These are phyloP conservation scores for Zaprionus bogoriensis DNA, from an alignment of 2,888 invertebrate species.

Conservation along the genomic window DNA sequence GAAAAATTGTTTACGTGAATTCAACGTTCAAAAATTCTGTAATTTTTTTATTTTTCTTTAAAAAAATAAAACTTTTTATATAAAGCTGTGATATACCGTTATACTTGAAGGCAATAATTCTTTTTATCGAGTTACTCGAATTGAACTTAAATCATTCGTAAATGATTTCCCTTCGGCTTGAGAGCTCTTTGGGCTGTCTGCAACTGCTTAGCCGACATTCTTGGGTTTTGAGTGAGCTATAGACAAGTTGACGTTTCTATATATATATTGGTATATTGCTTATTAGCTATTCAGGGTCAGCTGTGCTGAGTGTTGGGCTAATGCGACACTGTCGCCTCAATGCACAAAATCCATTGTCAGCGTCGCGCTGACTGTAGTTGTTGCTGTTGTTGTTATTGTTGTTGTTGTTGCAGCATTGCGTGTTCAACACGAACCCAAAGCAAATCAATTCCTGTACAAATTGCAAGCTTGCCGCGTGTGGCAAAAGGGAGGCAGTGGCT, in stretches of 20 bases:
- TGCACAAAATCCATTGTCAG: slow-evolving; percentile 37
- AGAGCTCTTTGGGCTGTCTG: no score
- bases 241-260: neutral
- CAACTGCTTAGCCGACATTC: no score
- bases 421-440: slow-evolving; percentile 50
- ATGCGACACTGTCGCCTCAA: slow-evolving; percentile 33
- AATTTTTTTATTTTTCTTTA: neutral
- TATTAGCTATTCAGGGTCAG: slow-evolving; percentile 45
- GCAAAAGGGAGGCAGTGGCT: slow-evolving; percentile 5
- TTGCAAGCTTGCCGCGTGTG: slow-evolving; percentile 53
- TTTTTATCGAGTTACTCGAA: no score
- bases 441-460: slow-evolving; percentile 73
- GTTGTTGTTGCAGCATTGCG: slow-evolving; percentile 41
- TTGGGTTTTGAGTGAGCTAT: neutral
- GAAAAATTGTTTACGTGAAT: no score
- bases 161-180: no score
- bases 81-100: no score
- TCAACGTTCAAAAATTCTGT: no score
- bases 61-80: neutral
- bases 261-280: neutral
- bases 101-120: no score
- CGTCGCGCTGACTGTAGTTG: neutral
- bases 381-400: slow-evolving; percentile 5
- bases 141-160: no score
- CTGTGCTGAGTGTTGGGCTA: slow-evolving; percentile 13